Percentiles rank a stretch among this genome's conserved stretches.
These are phyloP conservation scores for Chionodraco myersi DNA, from an alignment of 2,113 vertebrate species.

Conservation along the genomic window DNA sequence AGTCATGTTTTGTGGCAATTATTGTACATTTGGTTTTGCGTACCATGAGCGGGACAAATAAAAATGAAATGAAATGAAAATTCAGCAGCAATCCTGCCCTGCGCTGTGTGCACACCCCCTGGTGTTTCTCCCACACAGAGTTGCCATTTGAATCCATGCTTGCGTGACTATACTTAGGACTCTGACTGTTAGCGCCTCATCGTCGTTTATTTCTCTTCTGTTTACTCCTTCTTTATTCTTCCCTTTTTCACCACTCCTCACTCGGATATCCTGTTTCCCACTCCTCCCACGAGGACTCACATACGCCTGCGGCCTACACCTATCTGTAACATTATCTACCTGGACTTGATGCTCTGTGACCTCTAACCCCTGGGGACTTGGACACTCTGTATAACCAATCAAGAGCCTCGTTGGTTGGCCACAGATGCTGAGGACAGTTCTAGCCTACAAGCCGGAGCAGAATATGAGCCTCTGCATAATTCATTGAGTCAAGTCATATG, in stretches of 20 bases:
- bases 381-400: slow-evolving; percentile 30
- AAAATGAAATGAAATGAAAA: too few species aligned
- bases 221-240: background rate
- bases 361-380: slow-evolving; percentile 30
- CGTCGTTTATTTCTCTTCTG: slow-evolving; percentile 17
- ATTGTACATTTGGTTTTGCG: too few species aligned
- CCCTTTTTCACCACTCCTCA: background rate
- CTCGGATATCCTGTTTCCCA: slow-evolving; percentile 11
- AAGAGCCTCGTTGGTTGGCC: slow-evolving; percentile 36
- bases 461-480: slow-evolving; percentile 61
- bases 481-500: slow-evolving; percentile 60
- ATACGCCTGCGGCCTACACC: slow-evolving; percentile 38
- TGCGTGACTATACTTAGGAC: slow-evolving; percentile 50
- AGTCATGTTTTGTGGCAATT: too few species aligned
- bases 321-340: slow-evolving; percentile 53
- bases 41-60: too few species aligned
- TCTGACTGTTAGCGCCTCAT: slow-evolving; percentile 29
- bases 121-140: slow-evolving; percentile 51
- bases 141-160: slow-evolving; percentile 63
- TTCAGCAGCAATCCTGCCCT: slow-evolving; percentile 24
- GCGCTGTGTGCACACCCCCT: slow-evolving; percentile 40
- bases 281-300: slow-evolving; percentile 29
- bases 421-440: slow-evolving; percentile 50
- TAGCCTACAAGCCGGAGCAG: slow-evolving; percentile 34
- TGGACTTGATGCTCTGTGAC: slow-evolving; percentile 47